These are phyloP conservation scores for Microplitis mediator DNA, from an alignment of 1,140 invertebrate species.

Conservation along the genomic window DNA sequence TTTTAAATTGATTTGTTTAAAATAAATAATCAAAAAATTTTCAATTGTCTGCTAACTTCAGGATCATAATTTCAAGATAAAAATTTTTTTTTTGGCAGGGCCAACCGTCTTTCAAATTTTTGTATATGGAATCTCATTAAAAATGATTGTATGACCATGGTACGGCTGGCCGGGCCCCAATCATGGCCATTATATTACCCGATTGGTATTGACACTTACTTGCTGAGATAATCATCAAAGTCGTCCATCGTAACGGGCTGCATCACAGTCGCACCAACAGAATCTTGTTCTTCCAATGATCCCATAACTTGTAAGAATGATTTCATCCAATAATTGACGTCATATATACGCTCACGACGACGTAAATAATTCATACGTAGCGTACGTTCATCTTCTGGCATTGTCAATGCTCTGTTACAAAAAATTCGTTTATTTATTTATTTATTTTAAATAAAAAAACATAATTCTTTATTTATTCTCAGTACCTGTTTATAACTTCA, in stretches of 20 bases:
- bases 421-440: too few relatives aligned
- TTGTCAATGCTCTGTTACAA: slow-evolving; percentile 74
- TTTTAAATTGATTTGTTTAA: too few relatives aligned
- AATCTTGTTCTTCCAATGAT: slow-evolving; percentile 78
- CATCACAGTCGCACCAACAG: slow-evolving; percentile 80
- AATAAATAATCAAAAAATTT: too few relatives aligned
- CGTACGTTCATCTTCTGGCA: slow-evolving; percentile 87
- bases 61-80: too few relatives aligned
- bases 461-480: neutral
- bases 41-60: too few relatives aligned
- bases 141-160: neutral
- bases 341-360: slow-evolving; percentile 78
- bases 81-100: too few relatives aligned
- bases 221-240: slow-evolving; percentile 83
- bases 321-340: slow-evolving; percentile 89
- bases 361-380: slow-evolving; percentile 86
- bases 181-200: neutral
- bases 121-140: too few relatives aligned
- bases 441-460: neutral
- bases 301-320: slow-evolving; percentile 87
- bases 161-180: slow-evolving; percentile 50
- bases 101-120: too few relatives aligned
- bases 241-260: slow-evolving; percentile 85
- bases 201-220: slow-evolving; percentile 64
- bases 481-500: slow-evolving; percentile 79